Conservation (phyloP, 2,888 invertebrate species). For the Napeogenes inachia region DNA sequence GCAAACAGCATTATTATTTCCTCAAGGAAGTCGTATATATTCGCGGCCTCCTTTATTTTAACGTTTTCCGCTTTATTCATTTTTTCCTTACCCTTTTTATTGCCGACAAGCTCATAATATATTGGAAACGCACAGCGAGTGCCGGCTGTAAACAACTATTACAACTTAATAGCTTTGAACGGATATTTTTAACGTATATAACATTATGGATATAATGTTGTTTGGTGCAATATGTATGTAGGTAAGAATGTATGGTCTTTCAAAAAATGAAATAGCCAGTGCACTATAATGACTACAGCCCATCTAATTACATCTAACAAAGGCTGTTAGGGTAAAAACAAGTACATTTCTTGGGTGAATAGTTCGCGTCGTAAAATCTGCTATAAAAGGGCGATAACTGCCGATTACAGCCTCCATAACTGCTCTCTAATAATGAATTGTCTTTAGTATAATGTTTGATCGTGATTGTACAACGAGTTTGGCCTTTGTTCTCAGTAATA, state of each 20-base stretch:
- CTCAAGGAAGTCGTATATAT: slow-evolving; percentile 78
- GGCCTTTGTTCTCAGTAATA: slow-evolving; percentile 25
- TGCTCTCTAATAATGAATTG: slow-evolving; percentile 76
- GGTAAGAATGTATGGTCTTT: too few species aligned
- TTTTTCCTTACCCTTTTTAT: slow-evolving; percentile 75
- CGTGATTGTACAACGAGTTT: slow-evolving; percentile 38
- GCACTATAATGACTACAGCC: slow-evolving; percentile 9
- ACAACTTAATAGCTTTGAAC: slow-evolving; percentile 57
- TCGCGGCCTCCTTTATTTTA: slow-evolving; percentile 74
- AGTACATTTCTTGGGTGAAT: slow-evolving; percentile 71
- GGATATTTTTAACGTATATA: slow-evolving; percentile 2
- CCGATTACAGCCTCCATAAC: slow-evolving; percentile 71
- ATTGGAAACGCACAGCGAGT: slow-evolving; percentile 72
- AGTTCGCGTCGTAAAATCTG: slow-evolving; percentile 74
- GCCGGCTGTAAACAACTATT: slow-evolving; percentile 75
- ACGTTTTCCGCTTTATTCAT: slow-evolving; percentile 70
- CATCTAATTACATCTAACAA: slow-evolving; percentile 61
- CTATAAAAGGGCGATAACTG: slow-evolving; percentile 78
- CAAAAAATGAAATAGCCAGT: neutral
- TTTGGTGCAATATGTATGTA: too few species aligned
- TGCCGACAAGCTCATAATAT: slow-evolving; percentile 74
- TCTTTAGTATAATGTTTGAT: slow-evolving; percentile 71
- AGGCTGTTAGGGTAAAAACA: slow-evolving; percentile 57
- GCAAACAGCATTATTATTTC: slow-evolving; percentile 79
- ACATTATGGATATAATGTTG: too few species aligned